These are phyloP conservation scores for Thysanoteuthis rhombus DNA, from an alignment of 2,888 invertebrate genomes.

Conservation along the genomic window DNA sequence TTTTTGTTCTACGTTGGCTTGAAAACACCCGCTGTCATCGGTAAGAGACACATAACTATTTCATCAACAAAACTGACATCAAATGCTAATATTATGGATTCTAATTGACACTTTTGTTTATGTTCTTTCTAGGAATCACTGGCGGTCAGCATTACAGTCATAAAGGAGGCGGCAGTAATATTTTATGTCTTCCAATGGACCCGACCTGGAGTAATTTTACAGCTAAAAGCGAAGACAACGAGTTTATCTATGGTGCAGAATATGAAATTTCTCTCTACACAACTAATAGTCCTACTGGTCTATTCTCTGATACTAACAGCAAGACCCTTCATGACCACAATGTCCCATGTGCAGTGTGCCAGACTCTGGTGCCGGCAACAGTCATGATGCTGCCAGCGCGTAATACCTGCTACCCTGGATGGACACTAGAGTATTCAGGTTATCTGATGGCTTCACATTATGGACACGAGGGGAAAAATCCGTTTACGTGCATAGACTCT, in stretches of 20 bases:
- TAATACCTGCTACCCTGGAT: conserved; percentile 40
- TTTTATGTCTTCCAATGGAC: conserved; percentile 37
- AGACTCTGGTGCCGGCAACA: conserved; percentile 28
- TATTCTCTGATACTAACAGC: conserved; percentile 25
- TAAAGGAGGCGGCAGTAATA: conserved; percentile 36
- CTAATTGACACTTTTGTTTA: not conserved
- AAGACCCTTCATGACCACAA: conserved; percentile 34
- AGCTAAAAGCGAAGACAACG: not conserved
- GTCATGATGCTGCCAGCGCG: conserved; percentile 42
- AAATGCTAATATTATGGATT: no score
- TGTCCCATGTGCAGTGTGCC: conserved; percentile 44
- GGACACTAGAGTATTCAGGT: conserved; percentile 44
- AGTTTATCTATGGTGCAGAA: conserved; percentile 37
- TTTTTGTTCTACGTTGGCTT: no score
- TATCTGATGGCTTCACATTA: conserved; percentile 42
- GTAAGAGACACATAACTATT: no score
- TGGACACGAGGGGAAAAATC: conserved; percentile 31
- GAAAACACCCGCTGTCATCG: no score
- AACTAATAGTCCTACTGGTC: not conserved
- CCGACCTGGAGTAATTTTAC: conserved; percentile 33
- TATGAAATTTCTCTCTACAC: conserved; percentile 25
- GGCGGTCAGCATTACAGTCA: conserved; percentile 28
- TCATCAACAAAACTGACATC: no score
- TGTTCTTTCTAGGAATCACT: conserved; percentile 33
- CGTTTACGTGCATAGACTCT: conserved; percentile 41